These are phyloP conservation scores for Polyommatus icarus DNA, from an alignment of 2,888 invertebrate genomes.

Conservation along the genomic window DNA sequence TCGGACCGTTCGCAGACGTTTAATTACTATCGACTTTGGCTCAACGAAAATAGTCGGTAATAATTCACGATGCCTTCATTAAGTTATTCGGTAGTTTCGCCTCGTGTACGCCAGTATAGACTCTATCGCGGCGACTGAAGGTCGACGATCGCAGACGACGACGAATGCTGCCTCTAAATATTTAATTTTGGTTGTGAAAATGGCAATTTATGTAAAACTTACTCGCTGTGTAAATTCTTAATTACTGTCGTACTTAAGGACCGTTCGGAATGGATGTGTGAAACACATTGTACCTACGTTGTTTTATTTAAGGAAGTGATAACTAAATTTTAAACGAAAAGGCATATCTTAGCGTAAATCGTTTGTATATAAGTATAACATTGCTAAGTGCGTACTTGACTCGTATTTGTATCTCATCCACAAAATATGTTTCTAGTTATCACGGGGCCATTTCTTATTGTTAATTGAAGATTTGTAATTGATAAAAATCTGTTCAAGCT, in stretches of 20 bases:
- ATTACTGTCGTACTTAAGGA: slow-evolving; percentile 67
- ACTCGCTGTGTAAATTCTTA: slow-evolving; percentile 72
- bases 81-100: slow-evolving; percentile 52
- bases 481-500: neutral
- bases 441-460: neutral
- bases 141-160: slow-evolving; percentile 36
- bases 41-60: slow-evolving; percentile 51
- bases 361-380: slow-evolving; percentile 21
- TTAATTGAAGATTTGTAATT: neutral
- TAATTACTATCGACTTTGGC: slow-evolving; percentile 55
- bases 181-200: slow-evolving; percentile 81
- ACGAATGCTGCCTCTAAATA: slow-evolving; percentile 64
- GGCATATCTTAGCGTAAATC: slow-evolving; percentile 56
- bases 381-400: slow-evolving; percentile 3
- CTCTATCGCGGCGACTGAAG: slow-evolving; percentile 29
- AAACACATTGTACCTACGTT: slow-evolving; percentile 72
- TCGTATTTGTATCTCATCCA: neutral
- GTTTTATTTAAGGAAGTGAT: slow-evolving; percentile 65
- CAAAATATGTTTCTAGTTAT: neutral
- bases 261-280: slow-evolving; percentile 70
- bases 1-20: slow-evolving; percentile 51
- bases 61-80: slow-evolving; percentile 62
- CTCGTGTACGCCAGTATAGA: slow-evolving; percentile 35
- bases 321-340: slow-evolving; percentile 54
- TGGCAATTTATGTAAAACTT: slow-evolving; percentile 77